Evolutionary conservation across 2,797 vertebrate species (phyloP).

Genomic region (Philypnodon macrostomus): DNA sequence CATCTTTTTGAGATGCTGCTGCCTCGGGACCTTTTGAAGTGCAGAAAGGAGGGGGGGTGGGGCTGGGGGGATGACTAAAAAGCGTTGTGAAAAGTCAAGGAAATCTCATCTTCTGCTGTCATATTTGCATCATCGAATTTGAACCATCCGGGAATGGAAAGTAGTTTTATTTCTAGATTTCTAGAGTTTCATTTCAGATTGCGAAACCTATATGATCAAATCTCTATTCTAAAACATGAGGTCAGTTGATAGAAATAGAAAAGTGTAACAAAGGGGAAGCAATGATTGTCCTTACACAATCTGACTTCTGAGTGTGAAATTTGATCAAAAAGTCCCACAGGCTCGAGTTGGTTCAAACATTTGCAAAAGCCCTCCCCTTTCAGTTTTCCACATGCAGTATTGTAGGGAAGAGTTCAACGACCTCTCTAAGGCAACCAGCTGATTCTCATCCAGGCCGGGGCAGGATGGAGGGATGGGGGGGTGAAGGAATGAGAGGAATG

Average conservation of each 20-base stretch:
- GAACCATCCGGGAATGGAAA: conserved; percentile 21
- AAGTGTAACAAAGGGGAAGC: conserved; percentile 6
- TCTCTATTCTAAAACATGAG: conserved; percentile 35
- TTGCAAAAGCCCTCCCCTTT: background rate
- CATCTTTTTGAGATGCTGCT: conserved; percentile 47
- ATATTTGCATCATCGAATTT: conserved; percentile 15
- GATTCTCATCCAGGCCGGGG: conserved; percentile 85
- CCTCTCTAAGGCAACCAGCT: conserved; percentile 91
- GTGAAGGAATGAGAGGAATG: conserved; percentile 92
- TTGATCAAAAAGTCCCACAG: conserved; percentile 1
- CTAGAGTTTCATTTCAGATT: too few relatives aligned
- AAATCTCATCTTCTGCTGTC: conserved; percentile 14
- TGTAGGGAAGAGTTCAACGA: conserved; percentile 87
- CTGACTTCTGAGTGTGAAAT: conserved; percentile 5
- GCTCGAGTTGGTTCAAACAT: background rate
- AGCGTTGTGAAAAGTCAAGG: conserved; percentile 36
- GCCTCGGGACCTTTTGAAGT: conserved; percentile 63
- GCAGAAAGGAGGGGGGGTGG: conserved; percentile 24
- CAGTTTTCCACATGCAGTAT: conserved; percentile 31
- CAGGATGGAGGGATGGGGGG: too few relatives aligned
- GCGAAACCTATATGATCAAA: conserved; percentile 34
- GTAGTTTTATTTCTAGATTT: too few relatives aligned
- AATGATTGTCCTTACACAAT: conserved; percentile 8
- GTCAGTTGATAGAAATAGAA: conserved; percentile 45
- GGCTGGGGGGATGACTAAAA: too few relatives aligned